Evolutionary conservation across 2,888 invertebrate species (phyloP), one percentile per base, ranked within the genome.

Genomic region (Sericinus montela): DNA sequence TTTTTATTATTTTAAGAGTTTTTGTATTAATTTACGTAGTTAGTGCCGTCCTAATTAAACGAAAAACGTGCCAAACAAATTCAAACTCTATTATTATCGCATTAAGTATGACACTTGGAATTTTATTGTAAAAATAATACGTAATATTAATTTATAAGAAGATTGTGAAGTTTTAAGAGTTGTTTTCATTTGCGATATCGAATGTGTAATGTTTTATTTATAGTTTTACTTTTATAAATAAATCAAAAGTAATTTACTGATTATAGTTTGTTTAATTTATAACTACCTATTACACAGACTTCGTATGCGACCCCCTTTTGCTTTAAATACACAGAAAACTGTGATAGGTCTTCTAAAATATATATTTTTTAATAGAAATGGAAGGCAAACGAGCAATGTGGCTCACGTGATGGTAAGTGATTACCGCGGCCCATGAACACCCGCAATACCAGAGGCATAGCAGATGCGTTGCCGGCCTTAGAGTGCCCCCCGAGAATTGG

Each of bases 11-110:
- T 25, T 13, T 38, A 4, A 19, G 5, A 40, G 2, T 19, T 48
- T 46, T 34, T 32, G 45, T 62, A 69, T 36, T 44, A 9, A 5
- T 25, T 35, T 32, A 45, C 60, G 67, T 73, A 63, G 59, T 75
- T 81, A 83, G 79, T 70, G 80, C 84, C 83, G 84, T 85, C 84
- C 84, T 65, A 45, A 48, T 66, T 60, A 70, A 81, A 70, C 76
- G 76, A 80, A 81, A 67, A 59, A 55, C 68, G 81, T 84, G 83
- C 83, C 80, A 84, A 83, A 75, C 68, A 66, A 73, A 66, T 64
- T 62, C 58, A 45, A 58, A 58, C 51, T 62, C 58, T 62, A 68
- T 56, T 56, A 54, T 42, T 57, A 58, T 54, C 46, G 48, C 53
- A 45, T 52, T 58, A 50, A 53, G 45, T 54, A 55, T 45, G 52